Evolutionary conservation across 2,113 vertebrate genomes (phyloP).

Genomic region (Laticauda colubrina): DNA sequence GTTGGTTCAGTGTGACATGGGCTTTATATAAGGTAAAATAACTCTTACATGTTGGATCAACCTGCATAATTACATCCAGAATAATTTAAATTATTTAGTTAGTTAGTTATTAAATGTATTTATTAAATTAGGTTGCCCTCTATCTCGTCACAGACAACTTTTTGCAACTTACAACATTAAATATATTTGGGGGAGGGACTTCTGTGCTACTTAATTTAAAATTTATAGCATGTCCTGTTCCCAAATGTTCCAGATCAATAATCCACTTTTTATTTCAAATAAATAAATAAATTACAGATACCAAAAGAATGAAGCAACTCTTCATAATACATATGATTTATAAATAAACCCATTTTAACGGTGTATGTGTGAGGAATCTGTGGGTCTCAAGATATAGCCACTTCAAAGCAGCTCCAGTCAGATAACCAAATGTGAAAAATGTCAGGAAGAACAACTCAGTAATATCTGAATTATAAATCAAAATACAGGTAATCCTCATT

Average conservation of each 20-base stretch:
- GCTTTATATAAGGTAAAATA: constrained; percentile 18
- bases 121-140: neutral
- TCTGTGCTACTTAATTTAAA: neutral
- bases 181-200: neutral
- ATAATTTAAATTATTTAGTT: constrained; percentile 13
- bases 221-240: neutral
- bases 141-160: neutral
- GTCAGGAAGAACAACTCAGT: neutral
- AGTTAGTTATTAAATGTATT: neutral
- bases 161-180: neutral
- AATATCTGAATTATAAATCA: neutral
- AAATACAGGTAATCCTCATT: neutral
- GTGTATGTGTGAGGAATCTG: neutral
- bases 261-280: neutral
- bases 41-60: constrained; percentile 28
- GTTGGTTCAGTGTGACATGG: too few species aligned
- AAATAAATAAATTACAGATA: neutral
- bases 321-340: neutral
- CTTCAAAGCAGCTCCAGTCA: neutral
- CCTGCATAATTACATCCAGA: constrained; percentile 7
- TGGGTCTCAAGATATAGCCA: neutral
- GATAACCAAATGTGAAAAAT: neutral
- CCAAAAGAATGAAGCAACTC: neutral
- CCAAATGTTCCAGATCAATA: neutral
- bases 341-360: neutral